Conservation (phyloP, 2,888 invertebrate genomes). For the Steinernema carpocapsae region DNA sequence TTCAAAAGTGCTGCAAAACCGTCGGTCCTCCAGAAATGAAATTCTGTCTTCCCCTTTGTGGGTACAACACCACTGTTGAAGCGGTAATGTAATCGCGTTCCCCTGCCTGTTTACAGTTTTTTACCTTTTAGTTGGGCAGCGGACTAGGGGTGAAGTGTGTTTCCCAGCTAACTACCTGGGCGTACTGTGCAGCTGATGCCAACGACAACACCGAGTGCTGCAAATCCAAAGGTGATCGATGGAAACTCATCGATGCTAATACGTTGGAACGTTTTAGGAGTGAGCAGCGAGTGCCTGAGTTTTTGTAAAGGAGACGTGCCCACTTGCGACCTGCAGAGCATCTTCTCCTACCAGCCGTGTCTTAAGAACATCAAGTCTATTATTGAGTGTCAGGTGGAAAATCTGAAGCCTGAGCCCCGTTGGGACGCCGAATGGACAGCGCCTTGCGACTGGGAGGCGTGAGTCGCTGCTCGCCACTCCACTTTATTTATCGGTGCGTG, state of each 20-base stretch:
- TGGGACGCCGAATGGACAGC: conserved; percentile 57
- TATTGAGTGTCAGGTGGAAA: conserved; percentile 53
- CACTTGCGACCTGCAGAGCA: conserved; percentile 60
- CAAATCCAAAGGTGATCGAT: conserved; percentile 48
- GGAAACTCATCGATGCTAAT: too few relatives aligned
- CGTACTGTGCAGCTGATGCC: conserved; percentile 59
- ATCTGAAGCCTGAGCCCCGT: conserved; percentile 46
- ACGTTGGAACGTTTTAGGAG: conserved; percentile 46
- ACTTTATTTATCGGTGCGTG: conserved; percentile 5
- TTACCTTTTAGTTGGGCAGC: conserved; percentile 50
- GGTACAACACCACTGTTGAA: conserved; percentile 59
- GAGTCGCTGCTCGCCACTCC: not conserved
- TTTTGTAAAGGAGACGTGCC: conserved; percentile 63
- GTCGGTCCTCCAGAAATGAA: conserved; percentile 60
- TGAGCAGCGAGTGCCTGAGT: conserved; percentile 54
- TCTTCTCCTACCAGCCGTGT: conserved; percentile 59
- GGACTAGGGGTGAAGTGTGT: conserved; percentile 59
- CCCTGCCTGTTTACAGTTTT: not conserved
- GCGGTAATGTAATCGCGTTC: conserved; percentile 42
- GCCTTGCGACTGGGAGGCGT: conserved; percentile 57
- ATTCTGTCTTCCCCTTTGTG: conserved; percentile 59
- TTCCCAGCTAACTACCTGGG: conserved; percentile 59
- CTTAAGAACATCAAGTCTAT: conserved; percentile 53
- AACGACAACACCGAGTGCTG: conserved; percentile 57
- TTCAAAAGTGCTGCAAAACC: conserved; percentile 57